These are phyloP conservation scores for Chrysopa pallens DNA, from an alignment of 1,140 invertebrate genomes.

Conservation along the genomic window DNA sequence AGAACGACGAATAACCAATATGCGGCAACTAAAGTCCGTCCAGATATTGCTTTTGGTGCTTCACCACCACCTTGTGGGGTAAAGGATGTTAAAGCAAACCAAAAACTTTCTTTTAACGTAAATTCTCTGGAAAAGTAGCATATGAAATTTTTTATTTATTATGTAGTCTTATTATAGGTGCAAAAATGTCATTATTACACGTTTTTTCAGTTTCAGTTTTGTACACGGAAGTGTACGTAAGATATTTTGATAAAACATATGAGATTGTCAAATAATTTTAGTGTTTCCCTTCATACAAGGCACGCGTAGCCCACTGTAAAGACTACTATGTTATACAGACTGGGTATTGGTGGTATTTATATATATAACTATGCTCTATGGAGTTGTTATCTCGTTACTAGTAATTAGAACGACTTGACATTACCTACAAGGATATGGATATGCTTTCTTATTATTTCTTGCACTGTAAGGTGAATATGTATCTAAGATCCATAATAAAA, in stretches of 20 bases:
- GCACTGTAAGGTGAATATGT: constrained; percentile 80
- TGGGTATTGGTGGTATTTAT: too few relatives aligned
- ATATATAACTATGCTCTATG: too few relatives aligned
- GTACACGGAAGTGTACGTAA: too few relatives aligned
- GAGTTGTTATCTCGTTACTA: neutral
- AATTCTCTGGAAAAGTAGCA: constrained; percentile 57
- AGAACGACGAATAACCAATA: constrained; percentile 88
- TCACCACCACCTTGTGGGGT: constrained; percentile 81
- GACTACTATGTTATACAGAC: too few relatives aligned
- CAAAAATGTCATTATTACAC: too few relatives aligned
- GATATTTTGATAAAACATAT: too few relatives aligned
- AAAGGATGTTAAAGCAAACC: constrained; percentile 85
- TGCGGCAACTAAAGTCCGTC: constrained; percentile 67
- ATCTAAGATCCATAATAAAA: constrained; percentile 77
- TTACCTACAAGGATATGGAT: constrained; percentile 66
- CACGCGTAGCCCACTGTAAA: too few relatives aligned
- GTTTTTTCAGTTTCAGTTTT: too few relatives aligned
- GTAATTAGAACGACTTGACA: neutral
- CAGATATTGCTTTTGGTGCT: constrained; percentile 67
- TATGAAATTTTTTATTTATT: too few relatives aligned
- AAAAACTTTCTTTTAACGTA: constrained; percentile 77
- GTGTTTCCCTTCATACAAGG: too few relatives aligned
- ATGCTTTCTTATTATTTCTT: constrained; percentile 61
- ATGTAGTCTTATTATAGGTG: too few relatives aligned
- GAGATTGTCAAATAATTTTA: too few relatives aligned